Conservation (phyloP, 1,140 invertebrate genomes). For the Stenopsyche tienmushanensis region DNA sequence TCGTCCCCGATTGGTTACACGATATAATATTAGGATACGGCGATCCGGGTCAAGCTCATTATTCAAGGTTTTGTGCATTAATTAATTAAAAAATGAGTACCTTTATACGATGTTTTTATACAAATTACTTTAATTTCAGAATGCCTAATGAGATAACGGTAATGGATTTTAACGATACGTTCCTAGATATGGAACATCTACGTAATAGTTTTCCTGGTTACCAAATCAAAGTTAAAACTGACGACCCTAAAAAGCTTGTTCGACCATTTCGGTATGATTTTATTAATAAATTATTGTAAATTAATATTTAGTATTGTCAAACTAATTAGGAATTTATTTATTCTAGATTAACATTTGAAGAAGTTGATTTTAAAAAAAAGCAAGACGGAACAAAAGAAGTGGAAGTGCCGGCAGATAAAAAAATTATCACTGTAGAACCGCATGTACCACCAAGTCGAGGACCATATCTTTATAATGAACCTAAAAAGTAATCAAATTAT, state of each 20-base stretch:
- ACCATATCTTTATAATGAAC: conserved; percentile 89
- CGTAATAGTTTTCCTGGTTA: conserved; percentile 83
- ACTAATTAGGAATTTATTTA: background rate
- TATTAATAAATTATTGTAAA: background rate
- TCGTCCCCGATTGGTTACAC: conserved; percentile 98
- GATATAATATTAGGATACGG: conserved; percentile 98
- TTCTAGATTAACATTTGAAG: conserved; percentile 77
- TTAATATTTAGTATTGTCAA: background rate
- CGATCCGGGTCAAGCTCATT: conserved; percentile 93
- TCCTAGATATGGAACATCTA: conserved; percentile 89
- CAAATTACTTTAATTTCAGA: conserved; percentile 41
- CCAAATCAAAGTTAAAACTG: conserved; percentile 66
- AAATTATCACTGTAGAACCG: conserved; percentile 77
- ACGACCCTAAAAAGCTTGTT: conserved; percentile 68
- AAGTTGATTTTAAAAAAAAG: conserved; percentile 64
- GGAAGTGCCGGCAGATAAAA: conserved; percentile 52
- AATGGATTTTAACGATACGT: conserved; percentile 98
- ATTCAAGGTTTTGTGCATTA: conserved; percentile 65
- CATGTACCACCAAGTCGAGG: conserved; percentile 85
- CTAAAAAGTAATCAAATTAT: conserved; percentile 73
- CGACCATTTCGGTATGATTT: conserved; percentile 78
- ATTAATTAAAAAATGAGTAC: background rate
- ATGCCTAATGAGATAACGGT: conserved; percentile 59
- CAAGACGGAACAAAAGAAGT: conserved; percentile 55
- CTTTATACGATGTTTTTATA: background rate